Evolutionary conservation across 2,797 vertebrate genomes (phyloP).

Genomic region (Lateolabrax maculatus): DNA sequence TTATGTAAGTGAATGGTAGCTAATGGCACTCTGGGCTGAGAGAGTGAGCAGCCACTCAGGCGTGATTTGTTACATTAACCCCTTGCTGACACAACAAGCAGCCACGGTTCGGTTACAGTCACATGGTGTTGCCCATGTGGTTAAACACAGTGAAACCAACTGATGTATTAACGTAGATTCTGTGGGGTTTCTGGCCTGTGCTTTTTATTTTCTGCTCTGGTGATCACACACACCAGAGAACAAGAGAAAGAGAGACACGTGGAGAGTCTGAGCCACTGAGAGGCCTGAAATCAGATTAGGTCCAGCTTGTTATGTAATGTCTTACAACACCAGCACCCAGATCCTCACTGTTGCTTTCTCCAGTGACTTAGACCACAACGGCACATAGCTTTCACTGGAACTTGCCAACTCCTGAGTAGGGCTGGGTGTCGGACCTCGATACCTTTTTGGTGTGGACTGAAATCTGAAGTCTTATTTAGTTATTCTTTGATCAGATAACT

Average conservation of each 20-base stretch:
- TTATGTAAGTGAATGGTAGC: slow-evolving; percentile 70
- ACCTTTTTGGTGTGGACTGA: not conserved
- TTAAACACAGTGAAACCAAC: not conserved
- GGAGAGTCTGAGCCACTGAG: slow-evolving; percentile 49
- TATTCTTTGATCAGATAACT: not conserved
- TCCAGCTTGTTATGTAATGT: slow-evolving; percentile 71
- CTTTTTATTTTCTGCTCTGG: slow-evolving; percentile 5
- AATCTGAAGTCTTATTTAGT: not conserved
- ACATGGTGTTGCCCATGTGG: too few relatives aligned
- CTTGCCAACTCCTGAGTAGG: not conserved
- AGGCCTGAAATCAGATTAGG: slow-evolving; percentile 75
- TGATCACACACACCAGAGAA: slow-evolving; percentile 32
- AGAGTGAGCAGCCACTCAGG: slow-evolving; percentile 64
- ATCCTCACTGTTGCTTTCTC: slow-evolving; percentile 47
- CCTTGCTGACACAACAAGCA: slow-evolving; percentile 46
- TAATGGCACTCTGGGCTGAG: slow-evolving; percentile 56
- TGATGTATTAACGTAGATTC: not conserved
- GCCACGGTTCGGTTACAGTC: slow-evolving; percentile 21
- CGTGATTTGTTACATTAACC: slow-evolving; percentile 69
- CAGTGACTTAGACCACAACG: slow-evolving; percentile 30
- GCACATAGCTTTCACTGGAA: slow-evolving; percentile 26
- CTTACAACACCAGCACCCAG: slow-evolving; percentile 55
- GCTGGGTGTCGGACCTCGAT: not conserved
- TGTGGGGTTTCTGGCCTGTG: not conserved
- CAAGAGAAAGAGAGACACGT: slow-evolving; percentile 43